Conservation (phyloP, 1,140 invertebrate species). For the Pseudachorutes palmiensis region DNA sequence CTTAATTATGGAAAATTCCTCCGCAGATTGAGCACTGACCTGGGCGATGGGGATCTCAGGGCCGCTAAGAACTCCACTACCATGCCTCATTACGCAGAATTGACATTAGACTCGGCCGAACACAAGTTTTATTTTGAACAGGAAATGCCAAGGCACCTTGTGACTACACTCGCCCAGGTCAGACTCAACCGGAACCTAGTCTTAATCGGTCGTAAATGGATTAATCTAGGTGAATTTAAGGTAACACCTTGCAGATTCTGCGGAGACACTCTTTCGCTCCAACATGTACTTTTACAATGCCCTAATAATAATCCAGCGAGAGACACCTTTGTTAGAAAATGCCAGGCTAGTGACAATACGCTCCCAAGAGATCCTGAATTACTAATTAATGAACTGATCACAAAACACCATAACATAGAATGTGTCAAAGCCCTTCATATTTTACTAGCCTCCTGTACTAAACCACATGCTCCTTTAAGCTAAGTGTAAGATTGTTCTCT, state of each 20-base stretch:
- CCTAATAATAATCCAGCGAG: too few species aligned
- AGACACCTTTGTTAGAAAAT: too few species aligned
- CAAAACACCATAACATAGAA: too few species aligned
- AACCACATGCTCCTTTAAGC: too few species aligned
- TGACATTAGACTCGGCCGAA: background rate
- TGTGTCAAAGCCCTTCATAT: too few species aligned
- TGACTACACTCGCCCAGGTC: background rate
- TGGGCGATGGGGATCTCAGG: background rate
- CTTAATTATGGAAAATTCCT: background rate
- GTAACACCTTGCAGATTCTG: background rate
- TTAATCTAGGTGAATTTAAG: background rate
- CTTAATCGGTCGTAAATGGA: background rate
- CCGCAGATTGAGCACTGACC: background rate
- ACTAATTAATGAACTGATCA: too few species aligned
- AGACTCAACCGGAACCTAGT: background rate
- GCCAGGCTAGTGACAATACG: too few species aligned
- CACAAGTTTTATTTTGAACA: background rate
- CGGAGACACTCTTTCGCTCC: background rate
- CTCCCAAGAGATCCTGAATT: too few species aligned
- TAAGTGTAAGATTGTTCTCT: too few species aligned
- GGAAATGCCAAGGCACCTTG: background rate
- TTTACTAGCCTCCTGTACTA: too few species aligned
- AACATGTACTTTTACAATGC: background rate
- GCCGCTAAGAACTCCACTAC: background rate
- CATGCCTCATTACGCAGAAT: background rate